Evolutionary conservation across 2,113 vertebrate species (phyloP).

Genomic region (Porphyrio hochstetteri): DNA sequence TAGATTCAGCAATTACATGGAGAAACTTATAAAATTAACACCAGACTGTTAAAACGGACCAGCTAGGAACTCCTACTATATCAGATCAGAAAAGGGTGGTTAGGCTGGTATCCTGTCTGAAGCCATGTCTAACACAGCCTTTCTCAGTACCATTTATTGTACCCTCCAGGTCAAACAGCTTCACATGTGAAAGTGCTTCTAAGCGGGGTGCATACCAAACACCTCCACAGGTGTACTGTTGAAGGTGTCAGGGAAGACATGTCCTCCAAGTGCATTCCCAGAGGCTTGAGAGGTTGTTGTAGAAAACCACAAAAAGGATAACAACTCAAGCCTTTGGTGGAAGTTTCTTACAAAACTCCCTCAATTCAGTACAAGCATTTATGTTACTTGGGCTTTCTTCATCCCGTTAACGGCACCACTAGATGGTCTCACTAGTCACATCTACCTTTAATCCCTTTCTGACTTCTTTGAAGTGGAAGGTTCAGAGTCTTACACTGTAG

Average conservation of each 20-base stretch:
- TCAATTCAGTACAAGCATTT: neutral
- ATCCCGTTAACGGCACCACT: neutral
- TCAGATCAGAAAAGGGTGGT: neutral
- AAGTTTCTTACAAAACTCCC: neutral
- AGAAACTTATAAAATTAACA: neutral
- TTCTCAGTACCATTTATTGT: neutral
- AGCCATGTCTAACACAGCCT: neutral
- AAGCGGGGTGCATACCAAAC: neutral
- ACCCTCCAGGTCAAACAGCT: neutral
- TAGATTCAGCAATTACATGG: neutral
- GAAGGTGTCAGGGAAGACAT: neutral
- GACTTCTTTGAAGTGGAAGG: neutral
- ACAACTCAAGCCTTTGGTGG: neutral
- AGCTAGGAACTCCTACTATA: neutral
- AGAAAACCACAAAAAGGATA: neutral
- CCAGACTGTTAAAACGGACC: neutral
- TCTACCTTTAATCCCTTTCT: neutral
- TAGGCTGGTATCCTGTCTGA: neutral
- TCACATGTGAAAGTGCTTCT: neutral
- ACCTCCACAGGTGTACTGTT: fast-evolving
- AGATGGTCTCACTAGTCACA: neutral
- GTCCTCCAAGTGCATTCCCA: neutral
- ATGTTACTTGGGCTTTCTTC: neutral
- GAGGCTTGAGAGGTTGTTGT: neutral
- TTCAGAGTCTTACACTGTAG: neutral